Evolutionary conservation across 1,140 invertebrate species (phyloP).

Genomic region (Planococcus citri): DNA sequence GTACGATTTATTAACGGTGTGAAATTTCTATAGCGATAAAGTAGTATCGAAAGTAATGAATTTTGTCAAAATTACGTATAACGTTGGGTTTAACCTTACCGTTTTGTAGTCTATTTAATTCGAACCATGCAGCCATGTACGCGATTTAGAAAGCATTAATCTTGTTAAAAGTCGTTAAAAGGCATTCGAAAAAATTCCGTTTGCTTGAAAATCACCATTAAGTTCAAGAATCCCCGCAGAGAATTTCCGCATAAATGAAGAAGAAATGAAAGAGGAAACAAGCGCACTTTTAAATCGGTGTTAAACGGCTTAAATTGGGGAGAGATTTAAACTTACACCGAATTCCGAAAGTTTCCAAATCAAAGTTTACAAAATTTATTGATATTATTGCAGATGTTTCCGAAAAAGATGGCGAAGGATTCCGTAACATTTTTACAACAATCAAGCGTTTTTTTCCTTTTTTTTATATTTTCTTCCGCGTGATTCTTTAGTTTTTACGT

Average conservation of each 20-base stretch:
- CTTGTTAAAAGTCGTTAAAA: slow-evolving; percentile 1
- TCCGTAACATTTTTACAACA: background rate
- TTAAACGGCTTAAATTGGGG: slow-evolving; percentile 15
- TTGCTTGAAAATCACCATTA: background rate
- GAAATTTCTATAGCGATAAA: no score
- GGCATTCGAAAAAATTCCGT: background rate
- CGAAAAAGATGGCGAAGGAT: slow-evolving; percentile 5
- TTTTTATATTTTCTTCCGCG: no score
- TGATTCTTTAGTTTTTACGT: no score
- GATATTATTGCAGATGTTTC: slow-evolving; percentile 16
- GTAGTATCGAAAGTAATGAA: no score
- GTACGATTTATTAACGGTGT: no score
- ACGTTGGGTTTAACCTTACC: no score
- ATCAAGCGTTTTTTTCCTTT: no score
- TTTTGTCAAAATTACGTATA: no score
- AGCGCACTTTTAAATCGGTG: slow-evolving; percentile 3
- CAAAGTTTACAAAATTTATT: slow-evolving; percentile 15
- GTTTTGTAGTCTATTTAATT: background rate
- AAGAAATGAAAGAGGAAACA: background rate
- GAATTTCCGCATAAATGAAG: slow-evolving; percentile 4
- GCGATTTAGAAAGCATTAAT: background rate
- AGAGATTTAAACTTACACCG: slow-evolving; percentile 13
- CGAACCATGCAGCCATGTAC: background rate
- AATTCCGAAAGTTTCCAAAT: slow-evolving; percentile 10
- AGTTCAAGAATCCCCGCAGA: background rate